Evolutionary conservation across 2,888 invertebrate genomes (phyloP).

Genomic region (Thereva unica): DNA sequence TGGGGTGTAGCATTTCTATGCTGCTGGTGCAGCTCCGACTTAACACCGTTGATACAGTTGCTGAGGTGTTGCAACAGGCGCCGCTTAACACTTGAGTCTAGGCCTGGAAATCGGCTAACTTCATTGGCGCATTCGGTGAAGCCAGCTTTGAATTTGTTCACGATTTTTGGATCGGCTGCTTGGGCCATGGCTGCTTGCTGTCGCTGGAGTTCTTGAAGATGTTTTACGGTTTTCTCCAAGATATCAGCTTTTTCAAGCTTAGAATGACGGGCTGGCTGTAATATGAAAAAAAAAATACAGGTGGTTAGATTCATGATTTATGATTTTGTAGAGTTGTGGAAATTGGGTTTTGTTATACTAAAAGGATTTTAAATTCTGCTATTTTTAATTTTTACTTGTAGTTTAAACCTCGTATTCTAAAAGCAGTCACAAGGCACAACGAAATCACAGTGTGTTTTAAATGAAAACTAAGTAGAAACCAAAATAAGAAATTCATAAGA

Average conservation of each 20-base stretch:
- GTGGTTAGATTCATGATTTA: neutral
- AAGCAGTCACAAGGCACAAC: too few species aligned
- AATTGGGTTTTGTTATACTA: too few species aligned
- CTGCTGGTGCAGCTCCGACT: slow-evolving; percentile 52
- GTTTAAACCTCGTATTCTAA: too few species aligned
- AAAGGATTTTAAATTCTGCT: neutral
- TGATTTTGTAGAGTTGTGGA: neutral
- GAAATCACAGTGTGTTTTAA: too few species aligned
- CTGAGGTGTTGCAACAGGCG: slow-evolving; percentile 78
- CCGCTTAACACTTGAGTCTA: slow-evolving; percentile 73
- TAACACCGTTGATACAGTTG: slow-evolving; percentile 65
- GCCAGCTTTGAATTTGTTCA: slow-evolving; percentile 83
- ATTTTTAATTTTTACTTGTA: too few species aligned
- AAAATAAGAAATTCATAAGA: too few species aligned
- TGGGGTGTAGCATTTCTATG: slow-evolving; percentile 44
- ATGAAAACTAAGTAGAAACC: too few species aligned
- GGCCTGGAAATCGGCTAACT: slow-evolving; percentile 73
- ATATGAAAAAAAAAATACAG: slow-evolving; percentile 47
- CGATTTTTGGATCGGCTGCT: slow-evolving; percentile 80
- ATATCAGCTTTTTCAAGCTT: slow-evolving; percentile 97
- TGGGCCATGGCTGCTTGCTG: slow-evolving; percentile 83
- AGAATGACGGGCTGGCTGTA: slow-evolving; percentile 88
- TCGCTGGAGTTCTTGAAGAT: slow-evolving; percentile 84
- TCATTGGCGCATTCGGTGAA: slow-evolving; percentile 88
- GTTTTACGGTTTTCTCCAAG: slow-evolving; percentile 91